Base-by-base conservation (phyloP, 2,113 vertebrate genomes). In the Guaruba guarouba region DNA sequence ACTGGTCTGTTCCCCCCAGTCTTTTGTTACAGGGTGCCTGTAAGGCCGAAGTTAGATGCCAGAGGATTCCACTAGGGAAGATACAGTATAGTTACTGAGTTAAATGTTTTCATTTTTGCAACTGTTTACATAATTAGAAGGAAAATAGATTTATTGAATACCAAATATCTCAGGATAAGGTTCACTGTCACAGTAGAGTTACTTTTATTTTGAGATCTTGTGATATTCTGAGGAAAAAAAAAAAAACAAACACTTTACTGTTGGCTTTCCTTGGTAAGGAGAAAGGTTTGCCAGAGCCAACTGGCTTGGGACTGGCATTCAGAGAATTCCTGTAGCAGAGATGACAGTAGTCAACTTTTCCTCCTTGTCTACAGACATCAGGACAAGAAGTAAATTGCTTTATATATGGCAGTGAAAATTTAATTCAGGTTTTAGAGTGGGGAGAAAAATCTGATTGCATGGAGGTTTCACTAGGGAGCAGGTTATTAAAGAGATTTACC, bases 221-320 rank as follows among this genome's bases (percentile, higher is more conserved):
- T 68, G 52, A 44, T 70, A 33, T 8, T 37, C 27, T n/a, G 3
- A 11, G 41, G 3, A 1, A 54, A 39, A 37, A 44, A 27, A 14
- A 55, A 1, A 2, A 1, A 7, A n/a, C n/a, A 24, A 14, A 17
- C 1, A 25, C 41, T 28, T 61, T 48, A 4, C 15, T 59, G 2
- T 68, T 89, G 68, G 25, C 48, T 71, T 79, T 39, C 17, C 39
- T 71, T 66, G 8, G 9, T 88, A 75, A 62, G 24, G 51, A 46
- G 23, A 67, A 59, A 39, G 6, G 0, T 55, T 82, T 79, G 13
- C 10, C 39, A 27, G 52, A 82, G 33, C 20, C 20, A 91, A 12
- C 11, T 74, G 39, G 16, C 13, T 82, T 59, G 11, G 68, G 70
- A 37, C 23, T 87, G 59, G 17, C 57, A 57, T 44, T 92, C 75